Percentiles rank a stretch among this genome's conserved stretches.
These are phyloP conservation scores for Dipus sagitta DNA, from an alignment of 2,797 vertebrate species.

Conservation along the genomic window DNA sequence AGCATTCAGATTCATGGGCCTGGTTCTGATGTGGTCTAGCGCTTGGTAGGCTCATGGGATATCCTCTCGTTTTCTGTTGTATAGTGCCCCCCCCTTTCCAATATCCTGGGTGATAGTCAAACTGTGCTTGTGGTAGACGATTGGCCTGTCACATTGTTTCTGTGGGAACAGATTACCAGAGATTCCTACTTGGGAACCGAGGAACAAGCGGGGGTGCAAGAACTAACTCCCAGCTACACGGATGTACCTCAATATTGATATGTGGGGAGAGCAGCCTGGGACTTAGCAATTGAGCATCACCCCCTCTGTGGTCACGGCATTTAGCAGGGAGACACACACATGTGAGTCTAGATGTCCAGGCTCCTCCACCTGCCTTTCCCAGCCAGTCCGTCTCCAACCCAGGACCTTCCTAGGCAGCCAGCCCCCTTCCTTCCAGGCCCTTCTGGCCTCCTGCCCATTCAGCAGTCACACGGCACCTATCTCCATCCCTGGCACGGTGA, in stretches of 20 bases:
- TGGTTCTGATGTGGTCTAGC: no score
- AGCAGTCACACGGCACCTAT: conserved; percentile 44
- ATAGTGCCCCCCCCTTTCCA: neutral
- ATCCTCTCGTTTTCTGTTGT: neutral
- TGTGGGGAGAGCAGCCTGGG: neutral
- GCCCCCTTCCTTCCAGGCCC: neutral
- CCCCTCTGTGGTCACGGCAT: neutral
- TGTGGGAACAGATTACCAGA: neutral
- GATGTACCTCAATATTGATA: neutral
- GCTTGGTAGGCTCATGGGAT: neutral
- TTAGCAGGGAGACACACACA: neutral
- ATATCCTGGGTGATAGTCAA: neutral
- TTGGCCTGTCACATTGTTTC: neutral
- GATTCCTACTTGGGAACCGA: neutral
- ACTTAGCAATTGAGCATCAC: neutral
- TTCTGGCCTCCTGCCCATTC: neutral
- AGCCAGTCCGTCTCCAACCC: neutral
- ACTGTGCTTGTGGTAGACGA: neutral
- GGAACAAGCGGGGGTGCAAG: no score
- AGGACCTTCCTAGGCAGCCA: neutral
- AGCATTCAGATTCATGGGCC: neutral
- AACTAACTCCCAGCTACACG: no score
- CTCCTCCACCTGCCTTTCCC: rapidly evolving
- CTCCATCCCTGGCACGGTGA: conserved; percentile 46
- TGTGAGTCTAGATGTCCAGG: no score